Conservation (phyloP, 2,113 vertebrate genomes). For the Holacanthus passer region DNA sequence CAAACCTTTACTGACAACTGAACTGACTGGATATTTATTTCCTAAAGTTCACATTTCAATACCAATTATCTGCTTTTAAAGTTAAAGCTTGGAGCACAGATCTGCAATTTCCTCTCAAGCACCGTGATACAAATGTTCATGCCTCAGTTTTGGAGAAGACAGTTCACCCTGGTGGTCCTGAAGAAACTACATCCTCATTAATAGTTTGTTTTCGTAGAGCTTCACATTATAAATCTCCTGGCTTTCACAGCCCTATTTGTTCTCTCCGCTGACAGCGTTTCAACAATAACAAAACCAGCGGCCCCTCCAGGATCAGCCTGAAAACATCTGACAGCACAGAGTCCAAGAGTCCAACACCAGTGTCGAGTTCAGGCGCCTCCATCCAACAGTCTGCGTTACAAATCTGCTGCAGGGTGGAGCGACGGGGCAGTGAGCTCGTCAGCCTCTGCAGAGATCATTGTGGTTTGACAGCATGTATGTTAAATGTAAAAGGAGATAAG, state of each 20-base stretch:
- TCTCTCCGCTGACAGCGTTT: constrained; percentile 40
- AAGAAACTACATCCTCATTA: neutral
- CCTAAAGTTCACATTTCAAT: neutral
- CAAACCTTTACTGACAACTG: neutral
- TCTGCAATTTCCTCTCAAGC: neutral
- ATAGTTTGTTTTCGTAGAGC: constrained; percentile 60
- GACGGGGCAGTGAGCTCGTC: neutral
- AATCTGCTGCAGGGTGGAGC: neutral
- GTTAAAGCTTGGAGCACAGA: neutral
- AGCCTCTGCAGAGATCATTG: neutral
- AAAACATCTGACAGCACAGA: constrained; percentile 24
- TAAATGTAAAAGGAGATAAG: constrained; percentile 1
- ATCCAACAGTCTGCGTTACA: constrained; percentile 8
- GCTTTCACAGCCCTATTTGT: constrained; percentile 34
- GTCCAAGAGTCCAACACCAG: constrained; percentile 28
- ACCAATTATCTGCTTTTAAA: neutral
- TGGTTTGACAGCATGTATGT: neutral
- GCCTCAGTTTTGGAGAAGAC: constrained; percentile 5
- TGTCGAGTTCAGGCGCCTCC: neutral
- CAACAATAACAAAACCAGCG: constrained; percentile 53
- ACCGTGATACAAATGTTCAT: neutral
- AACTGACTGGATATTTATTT: neutral
- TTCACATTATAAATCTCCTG: constrained; percentile 54
- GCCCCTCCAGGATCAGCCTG: constrained; percentile 19
- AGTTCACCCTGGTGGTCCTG: constrained; percentile 44